Evolutionary conservation across 2,888 invertebrate genomes (phyloP).

Genomic region (Mythimna loreyi): DNA sequence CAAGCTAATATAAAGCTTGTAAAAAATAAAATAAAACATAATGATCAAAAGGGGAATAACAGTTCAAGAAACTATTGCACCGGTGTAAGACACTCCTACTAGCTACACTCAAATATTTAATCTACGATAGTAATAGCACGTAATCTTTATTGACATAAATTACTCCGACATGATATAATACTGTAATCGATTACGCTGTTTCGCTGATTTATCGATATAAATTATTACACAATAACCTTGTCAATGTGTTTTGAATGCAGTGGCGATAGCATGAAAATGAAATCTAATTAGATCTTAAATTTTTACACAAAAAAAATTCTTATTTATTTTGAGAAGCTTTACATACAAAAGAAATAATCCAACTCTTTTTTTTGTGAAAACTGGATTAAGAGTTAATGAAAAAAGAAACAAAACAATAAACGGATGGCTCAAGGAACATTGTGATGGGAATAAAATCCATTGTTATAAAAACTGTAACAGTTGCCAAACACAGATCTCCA

Average conservation of each 20-base stretch:
- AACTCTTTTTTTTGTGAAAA: background rate
- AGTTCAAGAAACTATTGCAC: background rate
- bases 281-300: background rate
- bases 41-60: background rate
- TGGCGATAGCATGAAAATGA: background rate
- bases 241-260: slow-evolving; percentile 16
- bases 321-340: background rate
- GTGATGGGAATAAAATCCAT: background rate
- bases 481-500: background rate
- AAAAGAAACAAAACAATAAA: background rate
- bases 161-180: background rate
- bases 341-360: background rate
- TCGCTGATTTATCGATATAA: slow-evolving; percentile 26
- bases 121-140: too few species aligned
- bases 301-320: background rate
- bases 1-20: too few species aligned
- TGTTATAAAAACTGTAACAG: slow-evolving; percentile 8
- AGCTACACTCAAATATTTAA: background rate
- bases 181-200: slow-evolving; percentile 11
- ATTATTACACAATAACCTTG: slow-evolving; percentile 10
- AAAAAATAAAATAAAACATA: too few species aligned
- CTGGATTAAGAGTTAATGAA: background rate
- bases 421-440: background rate
- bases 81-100: background rate
- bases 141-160: too few species aligned